phyloP scores from a whole-genome alignment of 2,888 invertebrate genomes.

The Anthoptus insignis region DNA sequence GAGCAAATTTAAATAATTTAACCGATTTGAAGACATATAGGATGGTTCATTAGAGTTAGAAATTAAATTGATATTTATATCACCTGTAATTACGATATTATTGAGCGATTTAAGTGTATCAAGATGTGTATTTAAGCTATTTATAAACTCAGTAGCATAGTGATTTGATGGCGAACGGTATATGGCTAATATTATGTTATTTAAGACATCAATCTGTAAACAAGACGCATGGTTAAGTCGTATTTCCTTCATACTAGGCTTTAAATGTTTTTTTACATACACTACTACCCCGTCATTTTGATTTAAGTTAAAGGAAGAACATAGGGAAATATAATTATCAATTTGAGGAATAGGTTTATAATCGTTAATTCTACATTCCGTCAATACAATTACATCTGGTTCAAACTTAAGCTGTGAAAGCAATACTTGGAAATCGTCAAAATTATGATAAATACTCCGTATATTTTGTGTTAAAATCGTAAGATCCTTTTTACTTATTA shows the following conservation, averaged over 20 bases:
- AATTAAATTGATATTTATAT: constrained; percentile 50
- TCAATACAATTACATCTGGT: constrained; percentile 20
- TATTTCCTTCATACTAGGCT: constrained; percentile 2
- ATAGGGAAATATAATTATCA: neutral
- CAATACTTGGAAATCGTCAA: constrained; percentile 14
- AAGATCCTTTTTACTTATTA: constrained; percentile 1
- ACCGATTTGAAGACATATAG: constrained; percentile 35
- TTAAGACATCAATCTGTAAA: neutral
- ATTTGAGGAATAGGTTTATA: neutral
- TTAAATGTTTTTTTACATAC: neutral
- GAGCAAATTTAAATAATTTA: constrained; percentile 11
- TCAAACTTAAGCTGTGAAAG: constrained; percentile 1
- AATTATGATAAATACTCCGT: constrained; percentile 23
- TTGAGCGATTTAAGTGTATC: constrained; percentile 27
- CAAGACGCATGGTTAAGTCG: neutral
- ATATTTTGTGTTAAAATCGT: constrained; percentile 30
- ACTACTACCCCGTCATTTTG: constrained; percentile 3
- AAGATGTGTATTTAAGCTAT: constrained; percentile 43
- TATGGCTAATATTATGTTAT: constrained; percentile 27
- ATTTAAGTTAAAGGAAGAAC: neutral
- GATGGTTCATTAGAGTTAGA: constrained; percentile 31
- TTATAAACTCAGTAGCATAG: constrained; percentile 44
- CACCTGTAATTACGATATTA: constrained; percentile 48
- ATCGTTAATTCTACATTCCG: constrained; percentile 22
- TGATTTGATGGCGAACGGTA: constrained; percentile 48